phyloP scores from a whole-genome alignment of 92 coral and sea anemone genomes.

The Zoanthus gigantus region DNA sequence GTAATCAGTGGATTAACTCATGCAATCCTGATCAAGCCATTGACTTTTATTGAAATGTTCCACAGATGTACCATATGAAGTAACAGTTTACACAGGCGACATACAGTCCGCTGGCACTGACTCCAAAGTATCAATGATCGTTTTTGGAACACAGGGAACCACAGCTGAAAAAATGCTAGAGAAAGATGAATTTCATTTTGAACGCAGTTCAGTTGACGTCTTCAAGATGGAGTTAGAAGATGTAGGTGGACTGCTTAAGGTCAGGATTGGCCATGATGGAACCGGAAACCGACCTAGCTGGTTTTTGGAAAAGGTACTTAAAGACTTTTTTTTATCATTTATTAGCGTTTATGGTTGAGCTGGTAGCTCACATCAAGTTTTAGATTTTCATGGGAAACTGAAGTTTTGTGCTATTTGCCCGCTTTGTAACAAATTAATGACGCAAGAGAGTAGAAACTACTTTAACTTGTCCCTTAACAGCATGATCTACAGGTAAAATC shows the following conservation, averaged over 20 bases:
- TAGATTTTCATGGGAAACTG: too few relatives aligned
- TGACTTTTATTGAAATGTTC: background rate
- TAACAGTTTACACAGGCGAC: constrained; percentile 84
- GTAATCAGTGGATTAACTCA: background rate
- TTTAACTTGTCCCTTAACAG: too few relatives aligned
- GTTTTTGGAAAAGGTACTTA: constrained; percentile 90
- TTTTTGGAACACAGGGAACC: constrained; percentile 90
- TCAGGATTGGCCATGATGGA: constrained; percentile 90
- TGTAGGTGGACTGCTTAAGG: constrained; percentile 90
- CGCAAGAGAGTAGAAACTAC: too few relatives aligned
- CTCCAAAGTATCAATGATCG: constrained; percentile 71
- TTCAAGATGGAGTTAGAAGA: constrained; percentile 88
- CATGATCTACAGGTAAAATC: too few relatives aligned
- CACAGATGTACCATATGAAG: constrained; percentile 88
- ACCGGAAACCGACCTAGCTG: constrained; percentile 91
- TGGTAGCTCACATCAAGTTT: too few relatives aligned
- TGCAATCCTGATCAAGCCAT: background rate
- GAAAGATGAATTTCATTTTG: constrained; percentile 92
- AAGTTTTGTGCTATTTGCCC: too few relatives aligned
- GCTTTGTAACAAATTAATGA: too few relatives aligned
- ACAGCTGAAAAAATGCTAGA: constrained; percentile 82
- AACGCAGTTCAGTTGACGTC: constrained; percentile 81
- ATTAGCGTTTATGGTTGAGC: too few relatives aligned
- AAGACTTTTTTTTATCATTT: background rate
- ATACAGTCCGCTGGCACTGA: constrained; percentile 93